Evolutionary conservation across 2,113 vertebrate species (phyloP).

Genomic region (Ictalurus punctatus): DNA sequence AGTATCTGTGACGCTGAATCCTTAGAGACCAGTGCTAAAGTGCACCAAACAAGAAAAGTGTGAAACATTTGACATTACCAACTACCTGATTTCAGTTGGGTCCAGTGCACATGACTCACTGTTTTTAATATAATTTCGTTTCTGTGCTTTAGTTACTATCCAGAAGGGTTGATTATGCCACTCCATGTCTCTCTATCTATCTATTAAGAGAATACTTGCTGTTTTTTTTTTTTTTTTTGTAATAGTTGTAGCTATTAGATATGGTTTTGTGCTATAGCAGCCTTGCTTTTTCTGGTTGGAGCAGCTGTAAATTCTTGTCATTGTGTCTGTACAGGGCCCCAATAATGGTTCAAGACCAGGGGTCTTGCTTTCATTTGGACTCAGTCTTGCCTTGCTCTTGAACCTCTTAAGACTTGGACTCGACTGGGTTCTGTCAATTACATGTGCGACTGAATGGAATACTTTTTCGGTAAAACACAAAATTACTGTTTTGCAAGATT

Average conservation of each 20-base stretch:
- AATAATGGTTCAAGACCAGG: neutral
- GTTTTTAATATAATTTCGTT: neutral
- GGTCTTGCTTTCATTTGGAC: neutral
- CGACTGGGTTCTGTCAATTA: neutral
- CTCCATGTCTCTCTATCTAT: neutral
- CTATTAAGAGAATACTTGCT: neutral
- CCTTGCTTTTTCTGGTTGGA: neutral
- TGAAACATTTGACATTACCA: neutral
- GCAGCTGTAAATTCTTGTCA: neutral
- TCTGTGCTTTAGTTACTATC: neutral
- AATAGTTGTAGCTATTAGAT: neutral
- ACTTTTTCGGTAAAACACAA: neutral
- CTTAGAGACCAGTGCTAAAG: too few species aligned
- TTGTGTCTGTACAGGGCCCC: neutral
- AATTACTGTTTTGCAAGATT: neutral
- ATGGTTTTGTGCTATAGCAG: neutral
- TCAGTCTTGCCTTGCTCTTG: neutral
- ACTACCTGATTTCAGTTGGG: neutral
- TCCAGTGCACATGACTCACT: neutral
- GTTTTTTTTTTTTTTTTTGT: neutral
- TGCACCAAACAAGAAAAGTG: too few species aligned
- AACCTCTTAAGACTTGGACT: neutral
- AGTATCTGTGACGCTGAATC: too few species aligned
- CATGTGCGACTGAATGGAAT: neutral
- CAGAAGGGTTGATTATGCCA: neutral